These are phyloP conservation scores for Mycalesis mineus DNA, from an alignment of 2,888 invertebrate genomes.

Conservation along the genomic window DNA sequence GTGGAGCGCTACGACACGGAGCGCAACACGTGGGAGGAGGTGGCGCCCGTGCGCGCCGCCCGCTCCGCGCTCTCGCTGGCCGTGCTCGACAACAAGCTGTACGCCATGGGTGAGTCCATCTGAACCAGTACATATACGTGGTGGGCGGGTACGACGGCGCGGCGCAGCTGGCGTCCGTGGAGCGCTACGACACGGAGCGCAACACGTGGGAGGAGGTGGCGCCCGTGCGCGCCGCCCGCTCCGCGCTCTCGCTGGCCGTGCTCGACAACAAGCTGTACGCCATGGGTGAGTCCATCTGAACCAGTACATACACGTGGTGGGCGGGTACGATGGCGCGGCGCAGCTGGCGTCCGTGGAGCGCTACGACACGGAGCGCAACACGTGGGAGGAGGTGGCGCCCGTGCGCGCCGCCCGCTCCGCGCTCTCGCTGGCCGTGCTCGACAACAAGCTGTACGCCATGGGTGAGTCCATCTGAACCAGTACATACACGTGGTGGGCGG, in stretches of 20 bases:
- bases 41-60: constrained; percentile 86
- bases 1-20: constrained; percentile 94
- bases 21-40: constrained; percentile 86
- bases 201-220: constrained; percentile 88
- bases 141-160: constrained; percentile 96
- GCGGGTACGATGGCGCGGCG: constrained; percentile 92
- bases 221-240: constrained; percentile 87
- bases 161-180: constrained; percentile 88
- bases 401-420: constrained; percentile 91
- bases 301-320: constrained; percentile 88
- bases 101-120: constrained; percentile 85
- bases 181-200: constrained; percentile 90
- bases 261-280: constrained; percentile 93
- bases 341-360: constrained; percentile 91
- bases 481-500: constrained; percentile 91
- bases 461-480: constrained; percentile 70
- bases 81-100: constrained; percentile 90
- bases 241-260: constrained; percentile 92
- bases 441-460: constrained; percentile 92
- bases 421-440: constrained; percentile 90
- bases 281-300: constrained; percentile 79
- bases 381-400: constrained; percentile 87
- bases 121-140: constrained; percentile 82
- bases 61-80: constrained; percentile 93
- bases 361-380: constrained; percentile 89